Conservation (phyloP, 2,797 vertebrate genomes). For the Anabacerthia variegaticeps region DNA sequence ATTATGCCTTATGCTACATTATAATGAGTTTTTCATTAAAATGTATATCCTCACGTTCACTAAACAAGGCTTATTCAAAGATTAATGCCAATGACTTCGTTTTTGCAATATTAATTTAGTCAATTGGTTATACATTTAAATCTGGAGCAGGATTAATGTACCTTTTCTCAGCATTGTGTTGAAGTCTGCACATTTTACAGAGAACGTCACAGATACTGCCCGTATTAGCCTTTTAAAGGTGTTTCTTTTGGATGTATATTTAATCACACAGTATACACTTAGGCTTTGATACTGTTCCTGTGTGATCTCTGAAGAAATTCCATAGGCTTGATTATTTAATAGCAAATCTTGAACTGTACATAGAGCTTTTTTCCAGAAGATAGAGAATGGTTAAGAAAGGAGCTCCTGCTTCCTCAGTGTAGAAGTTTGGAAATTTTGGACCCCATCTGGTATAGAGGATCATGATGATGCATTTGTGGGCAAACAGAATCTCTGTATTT, state of each 20-base stretch:
- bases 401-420: not conserved
- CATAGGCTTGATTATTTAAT: not conserved
- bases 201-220: not conserved
- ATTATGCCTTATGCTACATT: conserved; percentile 70
- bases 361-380: not conserved
- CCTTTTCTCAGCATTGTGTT: conserved; percentile 4
- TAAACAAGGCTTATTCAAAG: conserved; percentile 72
- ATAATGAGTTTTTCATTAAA: conserved; percentile 78
- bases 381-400: not conserved
- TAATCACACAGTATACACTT: not conserved
- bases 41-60: conserved; percentile 68
- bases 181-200: conserved; percentile 5
- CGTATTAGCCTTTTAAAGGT: not conserved
- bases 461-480: not conserved
- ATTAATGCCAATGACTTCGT: conserved; percentile 63
- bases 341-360: not conserved
- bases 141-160: conserved; percentile 60
- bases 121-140: conserved; percentile 70
- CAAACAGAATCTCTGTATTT: not conserved
- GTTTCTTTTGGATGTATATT: not conserved
- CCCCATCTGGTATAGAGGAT: not conserved
- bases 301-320: not conserved
- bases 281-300: not conserved
- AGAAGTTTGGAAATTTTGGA: not conserved
- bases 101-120: conserved; percentile 69